phyloP scores from a whole-genome alignment of 2,888 invertebrate species.

The Xylophagus ater region DNA sequence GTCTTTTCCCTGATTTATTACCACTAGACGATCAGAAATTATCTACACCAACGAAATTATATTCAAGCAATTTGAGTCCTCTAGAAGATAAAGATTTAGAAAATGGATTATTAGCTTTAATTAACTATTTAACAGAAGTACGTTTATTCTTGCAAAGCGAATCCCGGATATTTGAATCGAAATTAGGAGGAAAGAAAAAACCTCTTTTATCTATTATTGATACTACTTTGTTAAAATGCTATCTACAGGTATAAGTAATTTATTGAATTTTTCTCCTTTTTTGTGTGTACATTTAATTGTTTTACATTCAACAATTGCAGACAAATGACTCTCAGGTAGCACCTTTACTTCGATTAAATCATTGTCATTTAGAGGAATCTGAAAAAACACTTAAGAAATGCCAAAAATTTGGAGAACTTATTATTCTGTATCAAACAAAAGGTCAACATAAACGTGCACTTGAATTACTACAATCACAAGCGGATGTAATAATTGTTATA shows the following conservation, averaged over 20 bases:
- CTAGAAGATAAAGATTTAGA: slow-evolving; percentile 77
- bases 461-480: slow-evolving; percentile 69
- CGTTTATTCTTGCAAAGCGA: slow-evolving; percentile 45
- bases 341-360: slow-evolving; percentile 77
- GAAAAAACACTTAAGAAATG: slow-evolving; percentile 78
- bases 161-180: slow-evolving; percentile 31
- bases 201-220: slow-evolving; percentile 85
- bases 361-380: slow-evolving; percentile 88
- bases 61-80: slow-evolving; percentile 25
- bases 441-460: slow-evolving; percentile 86
- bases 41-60: slow-evolving; percentile 21
- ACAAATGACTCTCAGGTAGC: slow-evolving; percentile 93
- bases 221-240: slow-evolving; percentile 93
- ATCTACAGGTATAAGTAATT: slow-evolving; percentile 86
- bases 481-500: slow-evolving; percentile 44
- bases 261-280: too few species aligned
- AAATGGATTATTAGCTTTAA: slow-evolving; percentile 75
- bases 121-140: slow-evolving; percentile 78
- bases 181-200: slow-evolving; percentile 29
- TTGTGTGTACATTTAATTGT: too few species aligned
- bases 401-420: slow-evolving; percentile 83
- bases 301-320: slow-evolving; percentile 45
- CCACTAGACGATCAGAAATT: slow-evolving; percentile 30
- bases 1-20: slow-evolving; percentile 79
- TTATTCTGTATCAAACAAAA: slow-evolving; percentile 91